Evolutionary conservation across 1,140 invertebrate genomes (phyloP).

Genomic region (Oreohelix idahoensis): DNA sequence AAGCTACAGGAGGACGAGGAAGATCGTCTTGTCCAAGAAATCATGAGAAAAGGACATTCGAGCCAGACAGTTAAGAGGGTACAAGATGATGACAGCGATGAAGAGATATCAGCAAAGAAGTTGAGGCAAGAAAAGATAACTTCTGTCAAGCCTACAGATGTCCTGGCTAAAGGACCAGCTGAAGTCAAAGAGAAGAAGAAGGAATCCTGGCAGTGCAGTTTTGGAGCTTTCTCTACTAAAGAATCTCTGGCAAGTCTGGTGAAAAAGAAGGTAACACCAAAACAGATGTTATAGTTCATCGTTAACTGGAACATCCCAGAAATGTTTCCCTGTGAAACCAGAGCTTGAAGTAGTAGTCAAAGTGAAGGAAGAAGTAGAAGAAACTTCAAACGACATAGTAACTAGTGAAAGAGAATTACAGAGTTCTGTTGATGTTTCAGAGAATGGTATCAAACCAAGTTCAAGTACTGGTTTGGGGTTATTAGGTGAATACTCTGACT

Average conservation of each 20-base stretch:
- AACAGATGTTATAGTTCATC: too few relatives aligned
- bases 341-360: too few relatives aligned
- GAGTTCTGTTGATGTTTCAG: too few relatives aligned
- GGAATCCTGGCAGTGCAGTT: constrained; percentile 11
- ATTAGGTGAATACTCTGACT: too few relatives aligned
- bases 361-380: too few relatives aligned
- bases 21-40: constrained; percentile 83
- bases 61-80: not conserved
- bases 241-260: not conserved
- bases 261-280: not conserved
- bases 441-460: too few relatives aligned
- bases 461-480: too few relatives aligned
- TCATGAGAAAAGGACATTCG: not conserved
- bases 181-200: not conserved
- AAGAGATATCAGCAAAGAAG: not conserved
- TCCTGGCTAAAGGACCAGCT: not conserved
- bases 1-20: constrained; percentile 84
- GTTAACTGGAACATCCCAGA: not conserved
- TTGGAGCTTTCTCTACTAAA: not conserved
- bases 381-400: too few relatives aligned
- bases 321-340: too few relatives aligned
- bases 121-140: not conserved
- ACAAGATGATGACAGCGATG: not conserved
- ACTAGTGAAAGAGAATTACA: too few relatives aligned
- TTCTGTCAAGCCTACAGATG: not conserved